Base-by-base conservation (phyloP, 2,888 invertebrate species). In the Lasioglossum marginatum region DNA sequence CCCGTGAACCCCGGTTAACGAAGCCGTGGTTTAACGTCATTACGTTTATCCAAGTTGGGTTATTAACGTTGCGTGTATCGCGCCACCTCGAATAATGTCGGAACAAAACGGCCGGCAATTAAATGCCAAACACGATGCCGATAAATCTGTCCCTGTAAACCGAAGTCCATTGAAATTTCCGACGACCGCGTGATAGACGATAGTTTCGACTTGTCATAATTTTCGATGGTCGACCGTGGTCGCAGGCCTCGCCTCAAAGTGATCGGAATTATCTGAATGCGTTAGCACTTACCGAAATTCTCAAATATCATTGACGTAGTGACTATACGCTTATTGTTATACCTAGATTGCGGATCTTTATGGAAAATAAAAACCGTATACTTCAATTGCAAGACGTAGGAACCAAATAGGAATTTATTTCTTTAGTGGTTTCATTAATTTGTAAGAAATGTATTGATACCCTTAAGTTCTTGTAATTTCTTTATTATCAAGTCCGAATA, bases 31-130 rank as follows among this genome's bases (percentile, higher is more conserved):
- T 83, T 73, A 77, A 68, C 45, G 76, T 82, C 73, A 66, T 83
- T 83, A 73, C 60, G 43, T 82, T 73, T 77, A 77, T 52, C 83
- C 45, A 37, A 66, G 72, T 66, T 66, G 34, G 77, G 66, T 82
- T 82, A 73, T 82, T 66, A 63, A 73, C 57, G 48, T 12, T 34
- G 19, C 27, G 31, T 19, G 48, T 68, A 31, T 16, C 52, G 72
- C 19, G 16, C 23, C 8, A 16, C 43, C 14, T n/a, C 31, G 45
- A n/a, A 80, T 74, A 72, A 52, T 34, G 43, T 71, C 45, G 52
- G 16, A 80, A 43, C 66, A 52, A 80, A 72, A 43, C 63, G 66
- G 16, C 23, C 31, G 63, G 48, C 48, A 40, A 75, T 75, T 80
- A 75, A 80, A 70, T 37, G 37, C 27, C 31, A 16, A n/a, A 37